Conservation (phyloP, 1,140 invertebrate genomes). For the Yoshiicerus persimilis region DNA sequence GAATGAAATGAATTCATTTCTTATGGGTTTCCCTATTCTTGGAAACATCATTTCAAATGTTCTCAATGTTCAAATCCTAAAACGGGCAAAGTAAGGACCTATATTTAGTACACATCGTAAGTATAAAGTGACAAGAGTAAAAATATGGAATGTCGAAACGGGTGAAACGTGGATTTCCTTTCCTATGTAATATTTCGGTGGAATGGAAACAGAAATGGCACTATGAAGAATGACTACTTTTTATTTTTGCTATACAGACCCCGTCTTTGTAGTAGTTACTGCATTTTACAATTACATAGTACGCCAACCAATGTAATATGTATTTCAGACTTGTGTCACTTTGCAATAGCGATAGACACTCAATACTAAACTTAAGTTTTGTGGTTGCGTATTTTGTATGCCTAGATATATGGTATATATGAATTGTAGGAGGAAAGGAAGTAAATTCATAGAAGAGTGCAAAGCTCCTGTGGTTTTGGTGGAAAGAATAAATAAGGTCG, state of each 20-base stretch:
- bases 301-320: too few relatives aligned
- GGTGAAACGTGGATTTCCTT: background rate
- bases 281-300: too few relatives aligned
- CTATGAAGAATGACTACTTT: background rate
- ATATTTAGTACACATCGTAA: too few relatives aligned
- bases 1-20: background rate
- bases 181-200: background rate
- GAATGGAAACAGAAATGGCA: background rate
- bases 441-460: background rate
- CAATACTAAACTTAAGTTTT: background rate
- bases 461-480: background rate
- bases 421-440: background rate
- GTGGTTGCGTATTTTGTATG: background rate
- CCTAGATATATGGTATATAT: background rate
- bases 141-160: background rate
- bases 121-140: too few relatives aligned
- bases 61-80: too few relatives aligned
- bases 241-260: background rate
- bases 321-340: too few relatives aligned
- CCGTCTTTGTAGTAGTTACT: background rate
- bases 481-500: conserved; percentile 6
- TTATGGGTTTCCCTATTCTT: background rate
- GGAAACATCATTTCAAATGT: background rate
- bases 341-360: background rate
- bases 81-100: too few relatives aligned